These are phyloP conservation scores for Drosophila neonasuta DNA, from an alignment of 2,888 invertebrate genomes.

Conservation along the genomic window DNA sequence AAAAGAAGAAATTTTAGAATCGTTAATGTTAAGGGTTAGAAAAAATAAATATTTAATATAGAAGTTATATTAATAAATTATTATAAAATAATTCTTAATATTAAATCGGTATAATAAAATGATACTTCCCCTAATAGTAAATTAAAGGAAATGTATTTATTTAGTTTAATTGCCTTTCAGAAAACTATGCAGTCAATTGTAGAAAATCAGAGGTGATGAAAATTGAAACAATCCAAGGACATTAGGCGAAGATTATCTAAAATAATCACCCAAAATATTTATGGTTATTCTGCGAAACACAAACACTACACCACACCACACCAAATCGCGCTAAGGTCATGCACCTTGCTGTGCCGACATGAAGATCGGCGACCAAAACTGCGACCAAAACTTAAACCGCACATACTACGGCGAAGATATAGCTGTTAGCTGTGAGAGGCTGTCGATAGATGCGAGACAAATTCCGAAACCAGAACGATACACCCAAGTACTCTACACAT, in stretches of 20 bases:
- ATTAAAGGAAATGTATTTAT: no score
- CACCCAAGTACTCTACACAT: constrained; percentile 53
- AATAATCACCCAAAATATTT: constrained; percentile 80
- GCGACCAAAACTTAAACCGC: constrained; percentile 76
- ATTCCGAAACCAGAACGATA: constrained; percentile 70
- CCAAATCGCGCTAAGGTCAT: constrained; percentile 51
- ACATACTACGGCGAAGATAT: constrained; percentile 40
- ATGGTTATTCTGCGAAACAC: constrained; percentile 67
- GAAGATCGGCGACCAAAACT: constrained; percentile 71
- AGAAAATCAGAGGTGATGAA: constrained; percentile 18
- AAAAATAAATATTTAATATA: no score
- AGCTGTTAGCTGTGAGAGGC: constrained; percentile 48
- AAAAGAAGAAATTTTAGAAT: no score
- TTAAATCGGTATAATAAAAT: no score
- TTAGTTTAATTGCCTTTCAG: not conserved
- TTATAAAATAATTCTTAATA: no score
- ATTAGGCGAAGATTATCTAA: constrained; percentile 75
- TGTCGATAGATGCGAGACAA: constrained; percentile 65
- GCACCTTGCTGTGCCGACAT: constrained; percentile 73
- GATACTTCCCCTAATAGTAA: no score
- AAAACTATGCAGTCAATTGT: not conserved
- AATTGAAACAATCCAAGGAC: constrained; percentile 63
- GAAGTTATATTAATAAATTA: no score
- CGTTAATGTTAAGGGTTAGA: no score
- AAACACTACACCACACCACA: constrained; percentile 14